These are phyloP conservation scores for human DNA, from an alignment of 2,113 vertebrate genomes.

Conservation along the genomic window GRCh38 chr20:57685501-57686000, in stretches of 20 bases:
- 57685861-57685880: not conserved
- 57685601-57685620: not conserved
- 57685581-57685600: slow-evolving; percentile 62
- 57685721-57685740: not conserved
- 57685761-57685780: not conserved
- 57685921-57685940: not conserved
- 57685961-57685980: not conserved
- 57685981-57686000: not conserved
- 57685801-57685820: not conserved
- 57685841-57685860: not conserved
- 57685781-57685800: not conserved
- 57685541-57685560: slow-evolving; percentile 86
- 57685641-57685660: not conserved
- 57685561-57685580: slow-evolving; percentile 82
- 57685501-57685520: slow-evolving; percentile 83
- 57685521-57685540: slow-evolving; percentile 86
- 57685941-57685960: not conserved
- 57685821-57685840: not conserved
- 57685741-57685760: not conserved
- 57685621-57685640: not conserved
- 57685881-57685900: not conserved
- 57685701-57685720: not conserved
- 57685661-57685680: not conserved
- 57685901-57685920: not conserved
- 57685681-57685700: not conserved